Base-by-base conservation (phyloP, 1,140 invertebrate genomes). In the Spodoptera litura region DNA sequence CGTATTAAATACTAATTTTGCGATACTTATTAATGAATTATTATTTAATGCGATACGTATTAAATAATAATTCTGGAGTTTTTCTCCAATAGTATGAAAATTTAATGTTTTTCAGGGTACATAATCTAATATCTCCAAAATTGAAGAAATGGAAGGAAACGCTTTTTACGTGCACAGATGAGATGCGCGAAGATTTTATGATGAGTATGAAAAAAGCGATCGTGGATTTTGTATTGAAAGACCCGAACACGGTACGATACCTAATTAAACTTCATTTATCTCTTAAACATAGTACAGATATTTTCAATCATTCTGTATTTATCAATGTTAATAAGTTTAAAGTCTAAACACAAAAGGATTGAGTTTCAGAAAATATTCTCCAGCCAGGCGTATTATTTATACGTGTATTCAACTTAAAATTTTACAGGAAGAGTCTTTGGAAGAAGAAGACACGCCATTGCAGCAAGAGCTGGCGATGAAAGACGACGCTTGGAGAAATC, bases 161-260 rank as follows among this genome's bases (percentile, higher is more conserved):
- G 6, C 87, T 97, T 0, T 89, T 93, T 0, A 89, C 93, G 44
- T 95, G 96, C 62, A 95, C 97, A 12, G 88, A 95, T 76, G 96
- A 97, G 87, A 95, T 96, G 84, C 95, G 96, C 85, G 96, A 97
- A 80, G 97, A 98, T 85, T 99, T 98, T 91, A 95, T 97, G 83
- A 95, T 97, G 82, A 97, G 96, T 83, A 97, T 98, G 78, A 99
- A 99, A 88, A 98, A 98, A 92, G 97, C 98, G 0, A 96, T 98
- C 4, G 96, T 98, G 3, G 98, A 99, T 94, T 99, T 98, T 92
- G 98, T 98, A 3, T 92, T 99, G 2, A 96, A 96, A 87, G 97
- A 98, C 93, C 96, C 97, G 2, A 90, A 94, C 78, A 95, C 94
- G 89, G 93, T 95, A 80, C 11, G 71, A n/a, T 10, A 44, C 31